phyloP scores from a whole-genome alignment of 2,888 invertebrate genomes.

The Nebria brevicollis region DNA sequence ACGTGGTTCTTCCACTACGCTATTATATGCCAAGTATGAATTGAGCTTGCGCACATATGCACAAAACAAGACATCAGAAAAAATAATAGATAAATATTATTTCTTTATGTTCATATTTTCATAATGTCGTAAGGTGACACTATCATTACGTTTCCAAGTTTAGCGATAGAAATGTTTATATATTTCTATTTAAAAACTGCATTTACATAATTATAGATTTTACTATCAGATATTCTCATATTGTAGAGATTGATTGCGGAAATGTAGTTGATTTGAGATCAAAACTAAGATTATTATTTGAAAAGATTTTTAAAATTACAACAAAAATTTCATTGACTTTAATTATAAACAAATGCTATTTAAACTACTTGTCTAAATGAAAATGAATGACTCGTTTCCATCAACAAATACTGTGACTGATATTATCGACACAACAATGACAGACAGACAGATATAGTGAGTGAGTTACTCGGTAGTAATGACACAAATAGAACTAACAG shows the following conservation, averaged over 20 bases:
- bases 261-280: no score
- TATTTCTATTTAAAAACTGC: not conserved
- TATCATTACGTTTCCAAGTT: not conserved
- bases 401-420: not conserved
- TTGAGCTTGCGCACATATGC: not conserved
- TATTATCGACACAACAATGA: not conserved
- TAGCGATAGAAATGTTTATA: not conserved
- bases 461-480: not conserved
- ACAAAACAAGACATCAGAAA: not conserved
- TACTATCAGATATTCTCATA: not conserved
- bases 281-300: no score
- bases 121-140: not conserved
- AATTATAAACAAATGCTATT: no score
- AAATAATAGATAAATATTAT: constrained; percentile 4
- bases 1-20: constrained; percentile 18
- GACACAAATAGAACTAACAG: not conserved
- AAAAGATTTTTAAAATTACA: no score
- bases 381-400: not conserved
- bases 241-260: no score
- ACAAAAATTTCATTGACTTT: no score
- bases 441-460: not conserved
- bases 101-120: not conserved
- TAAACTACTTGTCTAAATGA: no score
- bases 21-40: not conserved
- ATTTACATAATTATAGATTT: not conserved